Conservation (phyloP, 2,113 vertebrate species). For the Baryphthengus martii region DNA sequence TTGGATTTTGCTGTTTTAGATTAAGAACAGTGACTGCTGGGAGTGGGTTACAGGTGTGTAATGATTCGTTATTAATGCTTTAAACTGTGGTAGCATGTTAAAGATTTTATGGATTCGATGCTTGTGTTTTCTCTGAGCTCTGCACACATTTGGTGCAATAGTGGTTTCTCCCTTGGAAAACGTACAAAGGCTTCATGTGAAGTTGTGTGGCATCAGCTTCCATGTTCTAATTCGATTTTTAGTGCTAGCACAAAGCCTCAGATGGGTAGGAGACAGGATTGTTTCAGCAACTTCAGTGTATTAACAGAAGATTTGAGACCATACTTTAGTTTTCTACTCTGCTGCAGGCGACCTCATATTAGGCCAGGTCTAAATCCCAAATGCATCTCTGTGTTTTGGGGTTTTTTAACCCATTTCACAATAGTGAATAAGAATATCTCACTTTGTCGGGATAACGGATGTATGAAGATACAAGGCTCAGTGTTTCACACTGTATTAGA, state of each 20-base stretch:
- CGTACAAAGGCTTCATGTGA: background rate
- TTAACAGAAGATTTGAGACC: background rate
- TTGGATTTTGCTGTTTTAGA: background rate
- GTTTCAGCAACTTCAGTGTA: background rate
- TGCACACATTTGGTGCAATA: background rate
- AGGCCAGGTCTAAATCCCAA: background rate
- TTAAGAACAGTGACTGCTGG: background rate
- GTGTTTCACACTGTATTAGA: background rate
- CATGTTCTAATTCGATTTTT: background rate
- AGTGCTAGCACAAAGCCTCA: background rate
- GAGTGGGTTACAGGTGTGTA: background rate
- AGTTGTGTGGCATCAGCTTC: background rate
- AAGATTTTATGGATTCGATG: background rate
- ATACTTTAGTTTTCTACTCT: background rate
- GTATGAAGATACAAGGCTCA: background rate
- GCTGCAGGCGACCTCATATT: background rate
- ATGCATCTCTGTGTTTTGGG: background rate
- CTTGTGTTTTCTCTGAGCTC: background rate
- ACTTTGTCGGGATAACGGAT: background rate
- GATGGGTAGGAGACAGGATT: background rate
- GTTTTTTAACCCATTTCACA: background rate
- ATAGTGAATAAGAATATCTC: background rate
- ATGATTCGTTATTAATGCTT: background rate
- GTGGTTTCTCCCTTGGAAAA: background rate
- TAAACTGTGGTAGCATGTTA: background rate